Conservation (phyloP, 1,140 invertebrate species). For the Arion vulgaris region DNA sequence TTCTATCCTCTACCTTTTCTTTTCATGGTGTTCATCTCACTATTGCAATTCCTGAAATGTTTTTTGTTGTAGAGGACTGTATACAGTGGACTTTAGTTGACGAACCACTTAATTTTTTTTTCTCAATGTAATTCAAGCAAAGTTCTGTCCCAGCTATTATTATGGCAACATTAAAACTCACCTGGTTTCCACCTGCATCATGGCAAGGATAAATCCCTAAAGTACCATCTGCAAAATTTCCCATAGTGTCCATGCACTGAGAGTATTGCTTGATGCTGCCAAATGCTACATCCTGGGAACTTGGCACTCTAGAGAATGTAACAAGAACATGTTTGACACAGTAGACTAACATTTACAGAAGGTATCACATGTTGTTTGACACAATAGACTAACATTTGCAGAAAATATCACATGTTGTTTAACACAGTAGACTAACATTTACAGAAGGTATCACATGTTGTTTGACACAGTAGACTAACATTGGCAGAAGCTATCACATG, state of each 20-base stretch:
- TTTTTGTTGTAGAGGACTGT: too few species aligned
- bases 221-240: conserved; percentile 87
- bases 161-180: too few species aligned
- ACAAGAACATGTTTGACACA: not conserved
- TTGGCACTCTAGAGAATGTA: conserved; percentile 67
- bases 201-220: conserved; percentile 95
- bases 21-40: not conserved
- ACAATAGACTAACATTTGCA: not conserved
- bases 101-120: too few species aligned
- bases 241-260: conserved; percentile 93
- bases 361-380: too few species aligned
- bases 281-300: conserved; percentile 68
- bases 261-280: conserved; percentile 81
- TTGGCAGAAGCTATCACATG: too few species aligned
- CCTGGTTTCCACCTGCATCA: conserved; percentile 95
- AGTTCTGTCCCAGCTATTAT: too few species aligned
- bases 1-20: not conserved
- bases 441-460: too few species aligned
- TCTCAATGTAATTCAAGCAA: too few species aligned
- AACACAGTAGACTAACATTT: too few species aligned
- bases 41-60: not conserved
- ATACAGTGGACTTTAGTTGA: too few species aligned
- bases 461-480: too few species aligned
- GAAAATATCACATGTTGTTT: not conserved
- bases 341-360: too few species aligned